Evolutionary conservation across 2,888 invertebrate species (phyloP), one percentile per base, ranked within the genome.

Genomic region (Lamproptera curius): DNA sequence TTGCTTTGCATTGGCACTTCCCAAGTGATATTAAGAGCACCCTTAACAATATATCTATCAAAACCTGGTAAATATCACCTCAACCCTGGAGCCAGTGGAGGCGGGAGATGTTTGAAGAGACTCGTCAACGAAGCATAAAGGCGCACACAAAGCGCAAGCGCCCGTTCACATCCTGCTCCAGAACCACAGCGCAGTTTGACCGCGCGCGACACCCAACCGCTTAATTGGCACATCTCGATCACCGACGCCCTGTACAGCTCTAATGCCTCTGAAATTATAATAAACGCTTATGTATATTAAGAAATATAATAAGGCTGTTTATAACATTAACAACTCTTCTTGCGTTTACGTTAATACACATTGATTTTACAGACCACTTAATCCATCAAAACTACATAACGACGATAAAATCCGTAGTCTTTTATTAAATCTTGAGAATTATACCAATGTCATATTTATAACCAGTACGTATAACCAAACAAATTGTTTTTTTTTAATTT

Each of bases 141-240:
- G 0, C 72, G 58, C 49, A 73, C 63, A n/a, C 62, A 65, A 1
- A 61, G 52, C 1, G 53, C 46, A 23, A 84, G 53, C 52, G 76
- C 75, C 1, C 65, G 60, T 48, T 70, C 76, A 51, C 76, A 73
- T 56, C 71, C 75, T 5, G 53, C 66, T 52, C 80, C 82, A 17
- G 72, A 59, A 9, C 57, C 26, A 45, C 78, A 79, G 0, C 82
- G 73, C 46, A 81, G 55, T 46, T 62, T 61, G 16, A 58, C 59
- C 0, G 52, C 42, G 0, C 55, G 16, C 20, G 62, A 28, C n/a
- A 10, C 61, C 76, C 80, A 79, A 1, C 49, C 37, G 0, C 66
- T 57, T 20, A 75, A 42, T 54, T 75, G 80, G 15, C 81, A 82
- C 14, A 83, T 57, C 50, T 83, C 77, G 10, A 77, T 55, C 5